Evolutionary conservation across 2,888 invertebrate genomes (phyloP).

Genomic region (Pollenia griseotomentosa): DNA sequence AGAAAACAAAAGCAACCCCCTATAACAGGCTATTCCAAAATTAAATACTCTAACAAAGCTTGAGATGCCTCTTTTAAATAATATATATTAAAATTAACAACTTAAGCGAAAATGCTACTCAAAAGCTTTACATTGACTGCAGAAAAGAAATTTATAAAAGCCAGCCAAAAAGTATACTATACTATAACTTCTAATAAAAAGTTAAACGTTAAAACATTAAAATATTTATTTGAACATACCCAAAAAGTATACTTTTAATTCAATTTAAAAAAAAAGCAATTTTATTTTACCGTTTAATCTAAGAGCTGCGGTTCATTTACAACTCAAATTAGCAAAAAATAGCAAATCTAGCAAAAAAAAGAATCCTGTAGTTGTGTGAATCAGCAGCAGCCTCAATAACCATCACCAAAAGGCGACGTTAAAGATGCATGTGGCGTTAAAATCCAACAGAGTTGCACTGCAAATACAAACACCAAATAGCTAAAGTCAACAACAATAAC

Average conservation of each 20-base stretch:
- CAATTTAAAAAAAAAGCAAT: background rate
- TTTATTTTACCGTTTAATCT: background rate
- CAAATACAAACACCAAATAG: slow-evolving; percentile 38
- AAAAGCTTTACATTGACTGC: no score
- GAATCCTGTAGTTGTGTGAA: background rate
- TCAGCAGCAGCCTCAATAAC: slow-evolving; percentile 33
- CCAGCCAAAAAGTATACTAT: no score
- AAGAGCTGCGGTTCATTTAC: background rate
- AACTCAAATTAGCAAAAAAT: background rate
- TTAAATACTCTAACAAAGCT: no score
- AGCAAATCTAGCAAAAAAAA: background rate
- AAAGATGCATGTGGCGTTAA: slow-evolving; percentile 56
- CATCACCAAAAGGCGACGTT: slow-evolving; percentile 26
- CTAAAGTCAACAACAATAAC: slow-evolving; percentile 26
- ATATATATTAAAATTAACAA: no score
- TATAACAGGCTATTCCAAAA: no score
- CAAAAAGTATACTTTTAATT: slow-evolving; percentile 29
- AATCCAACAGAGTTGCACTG: slow-evolving; percentile 38
- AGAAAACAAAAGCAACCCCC: no score
- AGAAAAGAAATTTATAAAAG: no score
- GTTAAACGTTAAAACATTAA: no score
- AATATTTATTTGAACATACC: background rate
- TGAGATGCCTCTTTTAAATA: no score
- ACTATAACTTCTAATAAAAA: no score
- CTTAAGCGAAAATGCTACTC: no score